A percentile compares a stretch with the other conserved stretches of the same genome.
These are phyloP conservation scores for Aspidiotus rigidus DNA, from an alignment of 2,888 invertebrate species.

Conservation along the genomic window DNA sequence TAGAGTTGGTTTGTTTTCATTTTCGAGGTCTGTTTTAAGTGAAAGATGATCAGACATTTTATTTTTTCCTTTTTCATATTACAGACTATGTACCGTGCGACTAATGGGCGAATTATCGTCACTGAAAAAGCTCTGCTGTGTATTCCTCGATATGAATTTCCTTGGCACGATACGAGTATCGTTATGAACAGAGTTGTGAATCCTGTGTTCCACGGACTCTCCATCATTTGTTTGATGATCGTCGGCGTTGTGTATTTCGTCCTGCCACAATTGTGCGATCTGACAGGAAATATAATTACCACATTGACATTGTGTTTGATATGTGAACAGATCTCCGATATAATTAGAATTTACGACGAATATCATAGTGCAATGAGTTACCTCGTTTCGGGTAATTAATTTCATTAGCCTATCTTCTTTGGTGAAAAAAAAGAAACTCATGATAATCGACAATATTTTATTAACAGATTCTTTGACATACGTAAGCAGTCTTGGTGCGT, in stretches of 20 bases:
- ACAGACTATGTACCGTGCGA: not conserved
- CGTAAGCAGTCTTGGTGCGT: slow-evolving; percentile 65
- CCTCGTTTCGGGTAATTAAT: slow-evolving; percentile 59
- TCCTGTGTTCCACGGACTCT: slow-evolving; percentile 64
- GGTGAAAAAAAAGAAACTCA: too few relatives aligned
- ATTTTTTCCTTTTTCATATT: not conserved
- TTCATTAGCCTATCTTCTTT: not conserved
- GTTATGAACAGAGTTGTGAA: slow-evolving; percentile 65
- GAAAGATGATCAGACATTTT: not conserved
- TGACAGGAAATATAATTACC: slow-evolving; percentile 75
- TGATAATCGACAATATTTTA: slow-evolving; percentile 2
- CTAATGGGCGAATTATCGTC: slow-evolving; percentile 8
- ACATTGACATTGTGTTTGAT: slow-evolving; percentile 70
- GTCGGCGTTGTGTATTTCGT: slow-evolving; percentile 74
- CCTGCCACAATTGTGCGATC: slow-evolving; percentile 68
- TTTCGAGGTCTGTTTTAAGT: not conserved
- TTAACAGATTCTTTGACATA: slow-evolving; percentile 65
- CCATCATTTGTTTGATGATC: slow-evolving; percentile 59
- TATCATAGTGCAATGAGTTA: slow-evolving; percentile 71
- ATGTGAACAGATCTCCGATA: slow-evolving; percentile 64
- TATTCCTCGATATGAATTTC: slow-evolving; percentile 44
- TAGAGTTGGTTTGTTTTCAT: slow-evolving; percentile 49
- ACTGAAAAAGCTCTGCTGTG: slow-evolving; percentile 39
- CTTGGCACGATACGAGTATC: slow-evolving; percentile 65
- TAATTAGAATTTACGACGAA: slow-evolving; percentile 69